phyloP scores from a whole-genome alignment of 2,888 invertebrate species.

The Eumerus sabulonum region DNA sequence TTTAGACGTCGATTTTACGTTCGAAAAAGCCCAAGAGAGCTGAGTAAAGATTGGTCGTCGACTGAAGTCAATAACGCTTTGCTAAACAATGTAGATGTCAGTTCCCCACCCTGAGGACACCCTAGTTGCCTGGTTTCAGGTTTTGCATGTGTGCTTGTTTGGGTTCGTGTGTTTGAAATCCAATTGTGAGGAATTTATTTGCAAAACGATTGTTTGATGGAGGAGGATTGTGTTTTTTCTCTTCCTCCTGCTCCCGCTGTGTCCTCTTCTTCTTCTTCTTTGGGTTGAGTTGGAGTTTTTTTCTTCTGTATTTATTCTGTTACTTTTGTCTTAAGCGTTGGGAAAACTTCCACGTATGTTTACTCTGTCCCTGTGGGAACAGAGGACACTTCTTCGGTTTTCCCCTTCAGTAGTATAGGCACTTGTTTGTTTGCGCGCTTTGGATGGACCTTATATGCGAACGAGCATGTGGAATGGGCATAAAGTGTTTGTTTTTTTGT shows the following conservation, averaged over 20 bases:
- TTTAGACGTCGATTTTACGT: constrained; percentile 78
- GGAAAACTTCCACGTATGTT: constrained; percentile 41
- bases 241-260: too few relatives aligned
- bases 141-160: constrained; percentile 64
- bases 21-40: constrained; percentile 78
- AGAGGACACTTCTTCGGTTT: constrained; percentile 32
- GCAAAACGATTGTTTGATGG: constrained; percentile 63
- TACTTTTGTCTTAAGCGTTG: constrained; percentile 12
- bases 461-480: too few relatives aligned
- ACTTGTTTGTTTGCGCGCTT: neutral
- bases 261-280: constrained; percentile 21
- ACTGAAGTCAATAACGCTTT: constrained; percentile 70
- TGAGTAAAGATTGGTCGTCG: constrained; percentile 75
- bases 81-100: constrained; percentile 60
- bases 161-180: constrained; percentile 59
- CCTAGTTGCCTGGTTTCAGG: constrained; percentile 44
- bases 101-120: constrained; percentile 23
- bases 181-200: constrained; percentile 60
- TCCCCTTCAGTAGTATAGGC: neutral
- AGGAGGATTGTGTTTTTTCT: neutral
- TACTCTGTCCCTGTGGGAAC: constrained; percentile 31
- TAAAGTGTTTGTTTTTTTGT: constrained; percentile 5
- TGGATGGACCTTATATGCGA: too few relatives aligned
- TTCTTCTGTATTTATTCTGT: constrained; percentile 12
- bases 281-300: constrained; percentile 27